A percentile compares a stretch with the other conserved stretches of the same genome.
Conservation (phyloP, 2,797 vertebrate species). For the Clarias platycephalus region DNA sequence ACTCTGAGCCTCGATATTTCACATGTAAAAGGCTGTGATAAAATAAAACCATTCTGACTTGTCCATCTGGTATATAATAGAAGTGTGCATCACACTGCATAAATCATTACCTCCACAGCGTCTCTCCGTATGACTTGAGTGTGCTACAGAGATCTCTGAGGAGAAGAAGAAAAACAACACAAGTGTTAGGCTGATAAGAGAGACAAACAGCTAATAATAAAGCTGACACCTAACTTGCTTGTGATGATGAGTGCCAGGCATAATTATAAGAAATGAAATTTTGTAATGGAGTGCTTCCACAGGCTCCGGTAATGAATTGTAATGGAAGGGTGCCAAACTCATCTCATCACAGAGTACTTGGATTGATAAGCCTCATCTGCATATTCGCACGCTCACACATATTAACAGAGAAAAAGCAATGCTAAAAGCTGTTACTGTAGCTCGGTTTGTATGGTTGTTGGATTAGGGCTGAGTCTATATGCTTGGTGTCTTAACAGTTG, state of each 20-base stretch:
- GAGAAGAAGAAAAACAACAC: constrained; percentile 66
- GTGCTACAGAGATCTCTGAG: constrained; percentile 90
- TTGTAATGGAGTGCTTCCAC: constrained; percentile 47
- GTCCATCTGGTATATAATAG: constrained; percentile 1
- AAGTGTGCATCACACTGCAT: constrained; percentile 26
- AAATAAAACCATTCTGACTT: constrained; percentile 17
- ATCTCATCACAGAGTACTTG: constrained; percentile 3
- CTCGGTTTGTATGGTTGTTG: neutral
- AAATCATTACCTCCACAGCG: constrained; percentile 85
- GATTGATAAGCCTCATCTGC: constrained; percentile 10
- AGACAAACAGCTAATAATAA: constrained; percentile 61
- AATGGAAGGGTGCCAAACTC: constrained; percentile 66
- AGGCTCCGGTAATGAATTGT: constrained; percentile 72
- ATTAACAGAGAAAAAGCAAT: neutral
- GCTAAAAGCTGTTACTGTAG: neutral
- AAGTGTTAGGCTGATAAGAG: constrained; percentile 65
- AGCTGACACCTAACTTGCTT: constrained; percentile 65
- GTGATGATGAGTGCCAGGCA: constrained; percentile 67
- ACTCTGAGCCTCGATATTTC: neutral
- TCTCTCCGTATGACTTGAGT: constrained; percentile 89
- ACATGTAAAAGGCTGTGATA: neutral
- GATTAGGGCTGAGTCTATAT: neutral
- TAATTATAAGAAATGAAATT: constrained; percentile 74
- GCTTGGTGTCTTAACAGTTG: neutral
- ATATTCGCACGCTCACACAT: neutral